A percentile compares a stretch with the other conserved stretches of the same genome.
phyloP scores from a whole-genome alignment of 2,797 vertebrate genomes.

The Gymnothorax javanicus region DNA sequence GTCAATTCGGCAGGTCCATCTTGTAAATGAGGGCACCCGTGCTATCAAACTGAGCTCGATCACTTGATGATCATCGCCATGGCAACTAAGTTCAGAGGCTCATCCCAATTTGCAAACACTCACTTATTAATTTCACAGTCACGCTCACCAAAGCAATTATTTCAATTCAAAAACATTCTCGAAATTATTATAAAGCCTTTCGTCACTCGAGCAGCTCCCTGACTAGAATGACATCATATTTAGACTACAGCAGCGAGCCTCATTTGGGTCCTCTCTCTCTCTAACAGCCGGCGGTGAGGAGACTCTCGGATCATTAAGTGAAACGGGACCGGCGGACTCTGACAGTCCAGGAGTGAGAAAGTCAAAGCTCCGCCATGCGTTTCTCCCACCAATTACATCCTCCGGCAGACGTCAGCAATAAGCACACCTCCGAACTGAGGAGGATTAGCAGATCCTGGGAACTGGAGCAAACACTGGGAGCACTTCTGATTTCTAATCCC shows the following conservation, averaged over 20 bases:
- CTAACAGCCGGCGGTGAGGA: neutral
- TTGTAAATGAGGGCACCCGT: neutral
- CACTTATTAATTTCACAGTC: conserved; percentile 10
- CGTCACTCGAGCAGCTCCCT: conserved; percentile 20
- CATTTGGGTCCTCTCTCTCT: neutral
- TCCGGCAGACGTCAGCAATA: no score
- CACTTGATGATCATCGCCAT: conserved; percentile 5
- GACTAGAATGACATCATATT: neutral
- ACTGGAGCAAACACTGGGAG: no score
- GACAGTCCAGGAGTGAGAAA: no score
- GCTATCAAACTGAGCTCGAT: conserved; percentile 28
- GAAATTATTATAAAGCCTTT: conserved; percentile 19
- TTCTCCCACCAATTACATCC: no score
- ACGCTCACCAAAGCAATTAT: neutral
- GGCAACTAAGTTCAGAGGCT: conserved; percentile 26
- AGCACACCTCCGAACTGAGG: no score
- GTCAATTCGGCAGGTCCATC: neutral
- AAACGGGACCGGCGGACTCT: no score
- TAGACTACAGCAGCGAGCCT: no score
- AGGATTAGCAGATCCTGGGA: no score
- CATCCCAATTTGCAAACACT: neutral
- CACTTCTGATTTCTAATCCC: no score
- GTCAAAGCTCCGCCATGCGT: no score
- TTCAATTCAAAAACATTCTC: neutral
- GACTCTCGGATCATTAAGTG: neutral